Evolutionary conservation across 2,797 vertebrate species (phyloP), one percentile per base, ranked within the genome.

Genomic region (Mionectes olivaceus): DNA sequence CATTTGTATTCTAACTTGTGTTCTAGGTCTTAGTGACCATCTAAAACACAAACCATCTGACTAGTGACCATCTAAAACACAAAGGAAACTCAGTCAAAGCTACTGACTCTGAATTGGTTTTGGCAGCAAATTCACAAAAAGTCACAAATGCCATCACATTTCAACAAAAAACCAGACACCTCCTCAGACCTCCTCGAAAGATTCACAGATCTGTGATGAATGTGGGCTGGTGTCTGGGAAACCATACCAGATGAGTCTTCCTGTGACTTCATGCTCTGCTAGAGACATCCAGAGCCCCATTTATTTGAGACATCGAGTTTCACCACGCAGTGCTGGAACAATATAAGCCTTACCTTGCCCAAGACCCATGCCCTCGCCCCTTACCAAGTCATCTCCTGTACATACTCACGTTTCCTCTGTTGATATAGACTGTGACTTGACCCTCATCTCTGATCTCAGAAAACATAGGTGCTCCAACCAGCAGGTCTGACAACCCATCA

Each of bases 401-500:
- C 13, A 70, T 97, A 99, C 99, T 99, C 98, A 99, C 99, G 14
- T 99, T 99, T 98, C 99, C 99, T 97, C 97, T 98, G 98, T 99
- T 99, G 98, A 99, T 98, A 97, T 99, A 99, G 97, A 99, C 98
- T 76, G 98, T 98, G 97, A 99, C 99, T 97, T 99, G 99, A 96
- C 99, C 99, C 96, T 99, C 99, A 52, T 99, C 99, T 97, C 99
- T 98, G 96, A 99, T 97, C 96, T 99, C 98, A 95, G 99, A 99
- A 98, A 99, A 99, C 99, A 99, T 99, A 97, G 99, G 99, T 84
- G 99, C 99, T 95, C 99, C 99, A 94, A 99, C 99, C 96, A 99
- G 98, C 98, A 99, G 98, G 98, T 99, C 99, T 47, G 99, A 99
- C 97, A 99, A 98, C 95, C 99, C 99, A 13, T 99, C 99, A 68